phyloP scores from a whole-genome alignment of 2,888 invertebrate species.

The Hypselothyrea guttata region DNA sequence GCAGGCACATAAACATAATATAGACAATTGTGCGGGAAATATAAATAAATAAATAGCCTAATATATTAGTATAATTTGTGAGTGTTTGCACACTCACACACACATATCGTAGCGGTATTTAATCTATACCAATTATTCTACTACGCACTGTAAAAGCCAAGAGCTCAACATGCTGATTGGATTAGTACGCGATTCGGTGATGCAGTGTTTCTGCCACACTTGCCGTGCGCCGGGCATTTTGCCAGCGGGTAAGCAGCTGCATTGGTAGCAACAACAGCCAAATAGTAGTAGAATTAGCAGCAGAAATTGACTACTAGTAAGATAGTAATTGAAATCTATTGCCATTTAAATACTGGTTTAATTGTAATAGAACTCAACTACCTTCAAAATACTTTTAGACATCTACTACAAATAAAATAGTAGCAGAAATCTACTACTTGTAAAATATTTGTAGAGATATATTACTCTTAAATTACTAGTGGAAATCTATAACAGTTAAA shows the following conservation, averaged over 20 bases:
- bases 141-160: constrained; percentile 1
- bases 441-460: too few species aligned
- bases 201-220: constrained; percentile 97
- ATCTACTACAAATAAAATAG: too few species aligned
- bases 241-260: constrained; percentile 87
- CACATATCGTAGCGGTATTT: constrained; percentile 43
- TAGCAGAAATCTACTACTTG: too few species aligned
- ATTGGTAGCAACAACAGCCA: too few species aligned
- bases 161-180: constrained; percentile 89
- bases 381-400: too few species aligned
- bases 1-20: neutral
- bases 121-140: constrained; percentile 13
- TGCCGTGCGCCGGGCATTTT: constrained; percentile 90
- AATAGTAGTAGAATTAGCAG: constrained; percentile 11
- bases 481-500: too few species aligned
- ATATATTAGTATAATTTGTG: constrained; percentile 14
- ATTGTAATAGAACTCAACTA: too few species aligned
- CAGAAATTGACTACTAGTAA: too few species aligned
- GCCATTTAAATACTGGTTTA: too few species aligned
- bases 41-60: constrained; percentile 4
- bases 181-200: constrained; percentile 94
- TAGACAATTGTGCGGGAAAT: constrained; percentile 19
- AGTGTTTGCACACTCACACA: constrained; percentile 18
- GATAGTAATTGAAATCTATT: constrained; percentile 20
- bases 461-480: too few species aligned